Percentiles rank a stretch among this genome's conserved stretches.
phyloP scores from a whole-genome alignment of 2,888 invertebrate species.

The Andrena minutula region DNA sequence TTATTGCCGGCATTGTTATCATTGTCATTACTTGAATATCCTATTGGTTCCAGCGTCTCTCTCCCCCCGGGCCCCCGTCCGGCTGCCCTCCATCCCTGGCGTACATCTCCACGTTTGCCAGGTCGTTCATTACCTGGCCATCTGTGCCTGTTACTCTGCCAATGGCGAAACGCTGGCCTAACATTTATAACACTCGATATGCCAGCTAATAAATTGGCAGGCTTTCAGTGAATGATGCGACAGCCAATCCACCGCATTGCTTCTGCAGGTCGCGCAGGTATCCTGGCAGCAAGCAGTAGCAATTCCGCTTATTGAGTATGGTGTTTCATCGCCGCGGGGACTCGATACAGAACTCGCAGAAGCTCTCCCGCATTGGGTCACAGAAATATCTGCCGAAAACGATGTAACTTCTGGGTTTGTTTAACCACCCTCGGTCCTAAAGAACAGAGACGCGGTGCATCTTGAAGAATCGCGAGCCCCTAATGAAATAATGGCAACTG shows the following conservation, averaged over 20 bases:
- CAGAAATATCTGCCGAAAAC: neutral
- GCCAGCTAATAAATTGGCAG: constrained; percentile 24
- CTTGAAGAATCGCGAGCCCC: constrained; percentile 31
- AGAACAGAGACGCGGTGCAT: neutral
- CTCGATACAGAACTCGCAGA: too few species aligned
- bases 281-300: neutral
- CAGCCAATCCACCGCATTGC: neutral
- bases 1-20: constrained; percentile 71
- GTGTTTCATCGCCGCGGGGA: neutral
- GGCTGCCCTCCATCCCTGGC: constrained; percentile 5
- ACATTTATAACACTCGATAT: constrained; percentile 35
- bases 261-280: neutral
- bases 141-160: constrained; percentile 29
- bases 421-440: neutral
- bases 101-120: constrained; percentile 26
- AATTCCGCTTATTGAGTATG: neutral
- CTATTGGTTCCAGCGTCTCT: constrained; percentile 49
- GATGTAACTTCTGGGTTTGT: constrained; percentile 1
- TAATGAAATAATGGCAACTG: constrained; percentile 44
- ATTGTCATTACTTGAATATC: constrained; percentile 72
- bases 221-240: constrained; percentile 4
- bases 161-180: constrained; percentile 25
- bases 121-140: constrained; percentile 45
- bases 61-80: constrained; percentile 4
- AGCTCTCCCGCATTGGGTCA: too few species aligned